These are phyloP conservation scores for Ceratoteleas bidentatus DNA, from an alignment of 1,140 invertebrate species.

Conservation along the genomic window DNA sequence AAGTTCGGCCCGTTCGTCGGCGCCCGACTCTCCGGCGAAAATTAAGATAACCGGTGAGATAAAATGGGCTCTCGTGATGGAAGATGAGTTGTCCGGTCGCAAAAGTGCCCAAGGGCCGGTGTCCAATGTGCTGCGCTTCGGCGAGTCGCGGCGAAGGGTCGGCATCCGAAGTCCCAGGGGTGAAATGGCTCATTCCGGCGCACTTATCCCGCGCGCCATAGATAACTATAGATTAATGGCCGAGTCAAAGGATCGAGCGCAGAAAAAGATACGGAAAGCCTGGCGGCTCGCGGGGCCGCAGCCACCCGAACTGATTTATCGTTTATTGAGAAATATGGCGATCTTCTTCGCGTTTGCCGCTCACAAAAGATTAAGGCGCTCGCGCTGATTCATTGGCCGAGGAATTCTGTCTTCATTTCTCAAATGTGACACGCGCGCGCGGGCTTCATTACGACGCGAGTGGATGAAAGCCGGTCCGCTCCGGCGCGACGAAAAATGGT, in stretches of 20 bases:
- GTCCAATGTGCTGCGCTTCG: slow-evolving; percentile 63
- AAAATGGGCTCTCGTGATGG: slow-evolving; percentile 26
- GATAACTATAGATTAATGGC: slow-evolving; percentile 81
- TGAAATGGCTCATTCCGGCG: slow-evolving; percentile 80
- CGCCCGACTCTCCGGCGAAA: not conserved
- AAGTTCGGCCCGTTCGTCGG: no score
- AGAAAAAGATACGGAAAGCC: slow-evolving; percentile 67
- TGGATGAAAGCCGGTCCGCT: slow-evolving; percentile 2
- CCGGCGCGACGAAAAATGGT: slow-evolving; percentile 5
- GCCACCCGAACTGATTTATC: slow-evolving; percentile 76
- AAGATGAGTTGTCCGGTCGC: slow-evolving; percentile 67
- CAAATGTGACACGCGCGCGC: slow-evolving; percentile 2
- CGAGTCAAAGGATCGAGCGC: slow-evolving; percentile 69
- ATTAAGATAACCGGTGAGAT: slow-evolving; percentile 18
- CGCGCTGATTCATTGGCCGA: slow-evolving; percentile 40
- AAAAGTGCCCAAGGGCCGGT: slow-evolving; percentile 75
- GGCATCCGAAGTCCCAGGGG: slow-evolving; percentile 77
- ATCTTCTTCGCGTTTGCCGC: slow-evolving; percentile 63
- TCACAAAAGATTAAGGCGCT: slow-evolving; percentile 72
- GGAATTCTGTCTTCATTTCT: slow-evolving; percentile 44
- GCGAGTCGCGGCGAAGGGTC: slow-evolving; percentile 68
- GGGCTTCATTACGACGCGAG: slow-evolving; percentile 14
- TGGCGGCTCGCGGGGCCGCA: slow-evolving; percentile 69
- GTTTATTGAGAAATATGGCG: slow-evolving; percentile 81
- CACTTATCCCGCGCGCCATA: slow-evolving; percentile 79